Evolutionary conservation across 1,140 invertebrate genomes (phyloP).

Genomic region (Drosophila truncata): DNA sequence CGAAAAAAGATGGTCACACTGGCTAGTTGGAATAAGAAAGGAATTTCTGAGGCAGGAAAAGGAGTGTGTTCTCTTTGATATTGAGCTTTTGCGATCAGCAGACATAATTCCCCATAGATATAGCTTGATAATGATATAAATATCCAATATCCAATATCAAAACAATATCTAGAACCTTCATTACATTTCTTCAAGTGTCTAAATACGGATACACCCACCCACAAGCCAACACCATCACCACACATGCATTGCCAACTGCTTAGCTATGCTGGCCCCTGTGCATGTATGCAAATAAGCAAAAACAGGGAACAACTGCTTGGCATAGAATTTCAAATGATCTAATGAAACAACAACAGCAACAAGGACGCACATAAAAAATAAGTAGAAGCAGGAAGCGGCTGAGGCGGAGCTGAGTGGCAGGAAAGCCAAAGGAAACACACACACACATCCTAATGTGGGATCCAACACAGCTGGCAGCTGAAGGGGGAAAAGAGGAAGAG

Average conservation of each 20-base stretch:
- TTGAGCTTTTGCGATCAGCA: background rate
- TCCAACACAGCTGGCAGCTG: slow-evolving; percentile 2
- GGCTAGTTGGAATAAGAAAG: background rate
- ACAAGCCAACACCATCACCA: background rate
- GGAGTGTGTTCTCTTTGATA: background rate
- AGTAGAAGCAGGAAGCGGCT: slow-evolving; percentile 14
- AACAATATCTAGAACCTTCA: background rate
- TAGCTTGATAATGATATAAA: background rate
- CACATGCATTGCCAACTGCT: slow-evolving; percentile 41
- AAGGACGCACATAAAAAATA: slow-evolving; percentile 41
- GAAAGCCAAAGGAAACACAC: slow-evolving; percentile 26
- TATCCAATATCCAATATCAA: background rate
- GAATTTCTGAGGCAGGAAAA: too few relatives aligned
- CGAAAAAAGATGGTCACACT: background rate
- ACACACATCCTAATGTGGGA: slow-evolving; percentile 15
- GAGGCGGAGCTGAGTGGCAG: slow-evolving; percentile 25
- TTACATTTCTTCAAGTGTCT: background rate
- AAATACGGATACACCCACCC: slow-evolving; percentile 4
- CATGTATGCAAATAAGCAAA: slow-evolving; percentile 67
- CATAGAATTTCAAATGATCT: slow-evolving; percentile 79
- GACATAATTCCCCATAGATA: background rate
- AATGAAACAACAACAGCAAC: slow-evolving; percentile 60
- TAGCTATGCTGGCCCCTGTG: slow-evolving; percentile 42
- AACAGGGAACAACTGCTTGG: slow-evolving; percentile 62
- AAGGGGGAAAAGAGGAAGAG: background rate